Base-by-base conservation (phyloP, 2,113 vertebrate species). In the Theropithecus gelada region DNA sequence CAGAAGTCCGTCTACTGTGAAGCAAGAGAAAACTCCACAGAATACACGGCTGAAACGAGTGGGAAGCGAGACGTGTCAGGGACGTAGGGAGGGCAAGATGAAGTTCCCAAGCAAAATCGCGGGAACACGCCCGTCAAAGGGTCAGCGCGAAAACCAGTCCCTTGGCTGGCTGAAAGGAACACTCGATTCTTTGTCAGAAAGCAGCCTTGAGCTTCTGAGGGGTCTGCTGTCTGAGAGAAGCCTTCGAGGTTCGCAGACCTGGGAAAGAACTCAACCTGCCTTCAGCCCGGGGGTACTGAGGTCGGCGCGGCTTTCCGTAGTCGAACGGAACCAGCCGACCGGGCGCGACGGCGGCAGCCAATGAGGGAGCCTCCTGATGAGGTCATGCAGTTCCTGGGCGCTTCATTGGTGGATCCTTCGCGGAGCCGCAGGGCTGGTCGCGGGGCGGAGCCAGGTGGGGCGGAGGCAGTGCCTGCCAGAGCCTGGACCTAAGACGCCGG, bases 361-460 rank as follows among this genome's bases (percentile, higher is more conserved):
- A 96, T 97, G 59, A 92, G 38, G 88, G 61, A 3, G 20, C 1
- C 35, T 79, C 0, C n/a, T 45, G 95, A n/a, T 98, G 98, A 97
- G 73, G 97, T 98, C 97, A 97, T 95, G 64, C n/a, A 20, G 27
- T 10, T 45, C 27, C 35, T 64, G 11, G 81, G 90, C 66, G 7
- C 70, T 0, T 95, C 90, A 97, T 97, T 97, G 98, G 97, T 6
- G 5, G 25, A 6, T 43, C 32, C n/a, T 68, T 48, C 3, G 4
- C 17, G 0, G 40, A 30, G 25, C 52, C 20, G 13, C 1, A 10
- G 83, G 6, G 64, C 70, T 1, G 20, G 9, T 17, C 0, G 50
- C 5, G 0, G 35, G 18, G 68, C 40, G 1, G n/a, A 75, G 40
- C 11, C 7, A 17, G 20, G 13, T 40, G 45, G 6, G 52, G 38